Evolutionary conservation across 2,797 vertebrate genomes (phyloP), one percentile per base, ranked within the genome.

Genomic region (Argentina silus): DNA sequence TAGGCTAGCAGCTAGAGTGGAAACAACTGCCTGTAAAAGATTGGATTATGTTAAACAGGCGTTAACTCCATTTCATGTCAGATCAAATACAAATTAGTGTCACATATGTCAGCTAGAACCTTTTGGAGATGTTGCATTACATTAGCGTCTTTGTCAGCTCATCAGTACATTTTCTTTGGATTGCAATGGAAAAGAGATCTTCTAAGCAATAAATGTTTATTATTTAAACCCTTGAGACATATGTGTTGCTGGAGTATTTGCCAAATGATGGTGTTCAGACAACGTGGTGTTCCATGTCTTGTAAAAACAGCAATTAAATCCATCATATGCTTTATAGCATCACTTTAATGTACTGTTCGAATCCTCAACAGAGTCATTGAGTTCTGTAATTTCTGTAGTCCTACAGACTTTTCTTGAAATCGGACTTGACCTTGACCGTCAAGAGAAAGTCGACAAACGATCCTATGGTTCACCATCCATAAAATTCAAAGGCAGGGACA

Each of bases 291-390:
- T 45, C 42, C 61, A 71, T 71, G 36, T 66, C 73, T 73, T 75
- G 67, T 70, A 68, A 76, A 78, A 81, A 62, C 73, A 63, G 56
- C 57, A 1, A 36, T 78, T 70, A 23, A 61, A 67, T 64, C 64
- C 70, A 75, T 73, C 65, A 57, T 53, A 77, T 55, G 59, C 59
- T 36, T 69, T 27, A 66, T 67, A 67, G 36, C 62, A 60, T 36
- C 61, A 23, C 44, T 67, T 55, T 59, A 71, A 76, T 73, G 73
- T 67, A 19, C 47, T 12, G 67, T 67, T 76, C 8, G 17, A 75
- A 56, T 15, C 14, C 51, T 51, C 66, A 73, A 50, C 66, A 67
- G 53, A 56, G 15, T 47, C 17, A 67, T 72, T 44, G 55, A 72
- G 15, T 65, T 66, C 44, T 42, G 11, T 48, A 59, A 59, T 59